A percentile compares a stretch with the other conserved stretches of the same genome.
phyloP scores from a whole-genome alignment of 2,113 vertebrate species.

The Pteruthius melanotis region DNA sequence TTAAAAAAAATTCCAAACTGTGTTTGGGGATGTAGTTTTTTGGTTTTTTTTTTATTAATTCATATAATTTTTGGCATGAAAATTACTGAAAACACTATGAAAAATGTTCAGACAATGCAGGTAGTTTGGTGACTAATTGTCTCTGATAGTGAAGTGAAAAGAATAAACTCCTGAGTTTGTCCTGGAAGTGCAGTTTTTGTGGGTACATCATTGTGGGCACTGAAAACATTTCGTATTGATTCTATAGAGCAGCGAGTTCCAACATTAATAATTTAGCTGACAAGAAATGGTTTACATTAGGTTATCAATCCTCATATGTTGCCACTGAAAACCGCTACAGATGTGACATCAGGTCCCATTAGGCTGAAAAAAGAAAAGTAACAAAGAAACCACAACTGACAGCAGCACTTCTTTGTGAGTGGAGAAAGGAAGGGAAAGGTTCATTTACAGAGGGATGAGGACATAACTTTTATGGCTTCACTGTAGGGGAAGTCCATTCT shows the following conservation, averaged over 20 bases:
- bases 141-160: not conserved
- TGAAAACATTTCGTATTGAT: not conserved
- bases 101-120: not conserved
- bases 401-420: not conserved
- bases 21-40: too few relatives aligned
- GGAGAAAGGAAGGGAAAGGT: not conserved
- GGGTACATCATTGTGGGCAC: not conserved
- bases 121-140: not conserved
- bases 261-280: slow-evolving; percentile 29
- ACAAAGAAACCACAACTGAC: not conserved
- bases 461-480: not conserved
- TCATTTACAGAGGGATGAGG: not conserved
- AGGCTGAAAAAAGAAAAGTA: not conserved
- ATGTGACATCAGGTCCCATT: slow-evolving; percentile 37
- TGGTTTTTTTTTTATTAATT: not conserved
- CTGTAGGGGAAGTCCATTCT: not conserved
- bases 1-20: not conserved
- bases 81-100: not conserved
- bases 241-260: not conserved
- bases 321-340: not conserved
- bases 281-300: not conserved
- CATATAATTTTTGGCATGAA: not conserved
- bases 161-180: not conserved
- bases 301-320: not conserved
- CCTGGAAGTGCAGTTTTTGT: not conserved